Percentiles rank a stretch among this genome's conserved stretches.
phyloP scores from a whole-genome alignment of 2,113 vertebrate species.

The Bos indicus region DNA sequence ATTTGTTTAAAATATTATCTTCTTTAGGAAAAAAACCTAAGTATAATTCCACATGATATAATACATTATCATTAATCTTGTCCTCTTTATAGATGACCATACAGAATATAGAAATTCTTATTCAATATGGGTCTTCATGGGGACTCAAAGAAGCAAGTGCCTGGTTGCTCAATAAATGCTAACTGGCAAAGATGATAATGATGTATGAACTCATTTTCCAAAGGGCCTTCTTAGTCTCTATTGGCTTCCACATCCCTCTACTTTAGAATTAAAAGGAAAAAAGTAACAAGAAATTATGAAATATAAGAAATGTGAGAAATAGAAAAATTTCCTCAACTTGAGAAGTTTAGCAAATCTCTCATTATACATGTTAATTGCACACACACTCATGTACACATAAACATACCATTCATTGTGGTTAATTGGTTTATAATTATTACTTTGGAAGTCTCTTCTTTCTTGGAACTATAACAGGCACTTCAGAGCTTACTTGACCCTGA shows the following conservation, averaged over 20 bases:
- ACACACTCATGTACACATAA: not conserved
- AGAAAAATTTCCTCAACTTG: not conserved
- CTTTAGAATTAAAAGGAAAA: not conserved
- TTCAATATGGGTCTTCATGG: not conserved
- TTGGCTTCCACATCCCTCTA: constrained; percentile 3
- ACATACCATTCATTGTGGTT: not conserved
- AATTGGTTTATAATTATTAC: not conserved
- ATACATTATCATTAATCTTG: not conserved
- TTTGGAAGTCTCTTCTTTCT: not conserved
- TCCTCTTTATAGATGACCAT: not conserved
- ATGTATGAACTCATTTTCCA: constrained; percentile 22
- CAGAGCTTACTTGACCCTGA: not conserved
- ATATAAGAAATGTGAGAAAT: not conserved
- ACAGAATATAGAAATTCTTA: not conserved
- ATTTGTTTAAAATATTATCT: constrained; percentile 15
- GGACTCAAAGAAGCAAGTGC: not conserved
- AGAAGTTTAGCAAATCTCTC: not conserved
- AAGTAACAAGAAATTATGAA: not conserved
- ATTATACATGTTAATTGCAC: not conserved
- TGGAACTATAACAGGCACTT: not conserved
- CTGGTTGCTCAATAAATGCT: constrained; percentile 17
- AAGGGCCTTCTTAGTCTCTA: not conserved
- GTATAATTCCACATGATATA: not conserved
- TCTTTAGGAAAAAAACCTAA: not conserved
- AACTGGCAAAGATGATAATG: constrained; percentile 32